phyloP scores from a whole-genome alignment of 2,113 vertebrate genomes.

The Anolis sagrei region DNA sequence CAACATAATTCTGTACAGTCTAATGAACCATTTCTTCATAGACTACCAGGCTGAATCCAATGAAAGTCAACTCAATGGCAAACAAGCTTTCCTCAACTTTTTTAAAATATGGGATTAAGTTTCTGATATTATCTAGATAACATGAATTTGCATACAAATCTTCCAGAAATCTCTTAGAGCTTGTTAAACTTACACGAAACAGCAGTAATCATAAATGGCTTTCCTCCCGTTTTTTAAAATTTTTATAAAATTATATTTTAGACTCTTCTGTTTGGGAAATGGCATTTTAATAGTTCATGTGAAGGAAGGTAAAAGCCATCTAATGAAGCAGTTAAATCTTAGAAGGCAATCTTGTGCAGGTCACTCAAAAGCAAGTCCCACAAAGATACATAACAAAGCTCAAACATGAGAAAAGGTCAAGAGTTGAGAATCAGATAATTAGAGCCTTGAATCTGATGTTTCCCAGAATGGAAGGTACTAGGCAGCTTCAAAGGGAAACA shows the following conservation, averaged over 20 bases:
- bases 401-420: not conserved
- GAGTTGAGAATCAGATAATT: constrained; percentile 1
- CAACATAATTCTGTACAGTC: not conserved
- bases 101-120: not conserved
- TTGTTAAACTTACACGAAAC: not conserved
- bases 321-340: not conserved
- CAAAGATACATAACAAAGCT: not conserved
- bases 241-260: not conserved
- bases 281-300: not conserved
- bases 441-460: not conserved
- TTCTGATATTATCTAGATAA: not conserved
- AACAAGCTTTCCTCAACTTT: not conserved
- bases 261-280: not conserved
- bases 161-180: not conserved
- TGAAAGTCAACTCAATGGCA: not conserved
- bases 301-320: not conserved
- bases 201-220: not conserved
- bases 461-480: constrained; percentile 3
- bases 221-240: not conserved
- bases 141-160: not conserved
- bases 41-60: not conserved
- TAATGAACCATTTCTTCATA: not conserved
- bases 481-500: not conserved
- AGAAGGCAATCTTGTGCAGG: not conserved
- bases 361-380: not conserved